A percentile compares a stretch with the other conserved stretches of the same genome.
Evolutionary conservation across 2,888 invertebrate genomes (phyloP).

Genomic region (Proisotoma minuta): DNA sequence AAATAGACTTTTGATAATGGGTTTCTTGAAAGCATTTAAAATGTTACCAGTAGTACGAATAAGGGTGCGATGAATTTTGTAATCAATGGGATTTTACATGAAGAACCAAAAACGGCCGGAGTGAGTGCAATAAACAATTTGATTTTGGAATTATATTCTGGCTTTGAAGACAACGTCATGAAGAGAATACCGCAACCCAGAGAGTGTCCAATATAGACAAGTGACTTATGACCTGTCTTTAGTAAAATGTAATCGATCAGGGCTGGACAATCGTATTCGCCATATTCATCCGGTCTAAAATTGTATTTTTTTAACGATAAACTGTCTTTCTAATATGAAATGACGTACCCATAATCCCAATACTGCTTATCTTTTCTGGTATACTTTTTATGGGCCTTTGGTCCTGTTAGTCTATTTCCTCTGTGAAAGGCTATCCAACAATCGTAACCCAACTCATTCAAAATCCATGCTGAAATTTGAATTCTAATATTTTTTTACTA

Average conservation of each 20-base stretch:
- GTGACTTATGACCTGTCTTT: neutral
- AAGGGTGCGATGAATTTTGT: neutral
- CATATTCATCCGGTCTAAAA: neutral
- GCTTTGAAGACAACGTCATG: neutral
- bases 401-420: neutral
- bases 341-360: constrained; percentile 15
- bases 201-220: constrained; percentile 6
- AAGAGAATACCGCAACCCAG: neutral
- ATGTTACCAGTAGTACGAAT: neutral
- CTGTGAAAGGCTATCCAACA: neutral
- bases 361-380: neutral
- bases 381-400: neutral
- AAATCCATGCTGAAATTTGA: constrained; percentile 1
- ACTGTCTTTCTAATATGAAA: too few relatives aligned
- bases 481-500: too few relatives aligned
- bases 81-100: neutral
- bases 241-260: constrained; percentile 6
- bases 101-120: neutral
- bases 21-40: too few relatives aligned
- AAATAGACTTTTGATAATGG: neutral
- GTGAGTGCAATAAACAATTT: neutral
- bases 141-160: neutral
- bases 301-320: neutral
- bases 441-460: neutral
- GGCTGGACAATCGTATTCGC: constrained; percentile 1